Evolutionary conservation across 2,113 vertebrate genomes (phyloP), one percentile per base, ranked within the genome.

Genomic region (Spilogale gracilis): DNA sequence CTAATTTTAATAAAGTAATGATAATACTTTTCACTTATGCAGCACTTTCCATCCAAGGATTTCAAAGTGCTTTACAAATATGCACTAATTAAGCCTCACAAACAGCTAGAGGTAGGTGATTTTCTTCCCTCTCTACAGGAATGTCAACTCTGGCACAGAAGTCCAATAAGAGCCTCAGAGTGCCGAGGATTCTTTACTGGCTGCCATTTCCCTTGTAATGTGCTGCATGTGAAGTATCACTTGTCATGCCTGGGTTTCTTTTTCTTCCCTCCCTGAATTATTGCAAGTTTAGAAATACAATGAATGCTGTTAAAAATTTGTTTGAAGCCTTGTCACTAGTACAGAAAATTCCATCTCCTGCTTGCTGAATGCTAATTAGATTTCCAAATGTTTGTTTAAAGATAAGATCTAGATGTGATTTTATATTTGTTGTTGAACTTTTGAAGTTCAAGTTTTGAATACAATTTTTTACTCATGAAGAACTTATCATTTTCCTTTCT

Each of bases 1-100:
- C 65, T 69, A 54, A 82, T 86, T 80, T 91, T 89, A 94, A 96
- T 96, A 91, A 91, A 96, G 80, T 98, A 96, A 97, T 89, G 38
- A 95, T 81, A 50, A 94, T 97, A 71, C 98, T 97, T 98, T 98
- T 97, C 95, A 95, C 97, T 97, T 73, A 95, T 2, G 65, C 98
- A 98, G 98, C 97, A 96, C 94, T 97, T 98, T 98, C 48, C 98
- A 98, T 38, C 97, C 98, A 91, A 97, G 98, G 98, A 98, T 97
- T 93, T 97, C 98, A 93, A 98, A 97, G 97, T 97, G 98, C 97
- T 98, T 98, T 97, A 61, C 98, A 96, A 98, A 96, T 69, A 58
- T 94, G 97, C 97, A 97, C 97, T 98, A 98, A 96, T 20, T 98
- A 96, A 97, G 79, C 97, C 94, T 97, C 96, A 81, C 95, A 93